Conservation (phyloP, 2,888 invertebrate genomes). For the Eurytoma adleriae region DNA sequence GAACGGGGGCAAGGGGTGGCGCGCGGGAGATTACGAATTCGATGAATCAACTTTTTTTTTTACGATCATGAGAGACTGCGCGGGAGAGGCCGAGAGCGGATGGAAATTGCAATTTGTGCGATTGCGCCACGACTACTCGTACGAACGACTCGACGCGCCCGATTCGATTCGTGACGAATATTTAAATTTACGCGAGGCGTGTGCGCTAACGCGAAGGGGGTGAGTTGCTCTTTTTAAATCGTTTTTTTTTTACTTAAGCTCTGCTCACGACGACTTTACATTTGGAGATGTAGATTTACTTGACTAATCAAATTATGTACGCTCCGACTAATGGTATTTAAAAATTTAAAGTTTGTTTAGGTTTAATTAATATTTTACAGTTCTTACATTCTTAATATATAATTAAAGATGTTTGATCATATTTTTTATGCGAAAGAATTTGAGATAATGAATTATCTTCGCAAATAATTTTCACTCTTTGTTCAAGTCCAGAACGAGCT, state of each 20-base stretch:
- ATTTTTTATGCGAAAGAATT: too few relatives aligned
- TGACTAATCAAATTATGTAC: too few relatives aligned
- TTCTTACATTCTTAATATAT: too few relatives aligned
- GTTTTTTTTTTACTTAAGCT: constrained; percentile 1
- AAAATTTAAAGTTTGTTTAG: too few relatives aligned
- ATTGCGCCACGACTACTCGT: constrained; percentile 13
- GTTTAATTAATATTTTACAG: too few relatives aligned
- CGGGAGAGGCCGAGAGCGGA: background rate
- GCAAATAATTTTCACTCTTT: too few relatives aligned
- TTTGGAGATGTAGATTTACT: too few relatives aligned
- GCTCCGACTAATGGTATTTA: too few relatives aligned
- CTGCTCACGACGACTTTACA: too few relatives aligned
- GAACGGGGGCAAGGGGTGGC: constrained; percentile 33
- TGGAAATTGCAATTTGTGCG: constrained; percentile 49
- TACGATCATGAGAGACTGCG: constrained; percentile 38
- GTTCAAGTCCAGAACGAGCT: too few relatives aligned
- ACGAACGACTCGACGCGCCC: background rate
- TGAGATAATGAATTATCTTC: too few relatives aligned
- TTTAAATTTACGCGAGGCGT: constrained; percentile 52
- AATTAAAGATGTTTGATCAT: too few relatives aligned
- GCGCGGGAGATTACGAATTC: constrained; percentile 51
- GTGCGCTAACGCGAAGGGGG: constrained; percentile 29
- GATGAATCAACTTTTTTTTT: constrained; percentile 58
- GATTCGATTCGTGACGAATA: constrained; percentile 43
- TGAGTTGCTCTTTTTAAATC: constrained; percentile 31